Evolutionary conservation across 2,888 invertebrate genomes (phyloP).

Genomic region (Cheilosia pagana): DNA sequence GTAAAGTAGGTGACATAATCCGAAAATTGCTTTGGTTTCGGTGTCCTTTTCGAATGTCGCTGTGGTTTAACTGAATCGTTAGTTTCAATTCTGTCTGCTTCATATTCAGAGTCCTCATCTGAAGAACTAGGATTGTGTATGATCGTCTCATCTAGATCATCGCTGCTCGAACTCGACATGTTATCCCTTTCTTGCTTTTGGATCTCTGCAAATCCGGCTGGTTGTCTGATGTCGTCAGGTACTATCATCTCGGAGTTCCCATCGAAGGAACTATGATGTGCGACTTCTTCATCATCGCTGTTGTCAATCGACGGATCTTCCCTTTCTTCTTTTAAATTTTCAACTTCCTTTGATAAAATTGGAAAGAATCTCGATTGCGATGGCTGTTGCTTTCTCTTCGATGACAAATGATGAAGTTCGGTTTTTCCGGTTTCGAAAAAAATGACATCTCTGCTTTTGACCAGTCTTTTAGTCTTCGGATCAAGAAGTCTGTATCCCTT

Average conservation of each 20-base stretch:
- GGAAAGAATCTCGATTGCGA: background rate
- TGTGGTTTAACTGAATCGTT: too few species aligned
- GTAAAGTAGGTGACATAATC: conserved; percentile 16
- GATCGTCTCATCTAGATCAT: too few species aligned
- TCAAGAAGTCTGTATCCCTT: conserved; percentile 19
- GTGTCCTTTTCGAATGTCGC: too few species aligned
- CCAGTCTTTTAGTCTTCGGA: conserved; percentile 14
- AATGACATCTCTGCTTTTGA: conserved; percentile 15
- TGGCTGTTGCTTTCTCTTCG: background rate
- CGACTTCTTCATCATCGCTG: background rate
- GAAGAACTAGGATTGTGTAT: too few species aligned
- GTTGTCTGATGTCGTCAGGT: background rate
- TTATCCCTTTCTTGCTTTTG: too few species aligned
- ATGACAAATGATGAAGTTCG: conserved; percentile 1
- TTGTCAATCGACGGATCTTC: background rate
- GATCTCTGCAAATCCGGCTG: too few species aligned
- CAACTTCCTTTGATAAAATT: conserved; percentile 3
- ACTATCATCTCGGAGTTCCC: conserved; percentile 10
- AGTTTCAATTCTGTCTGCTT: too few species aligned
- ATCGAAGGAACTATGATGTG: background rate
- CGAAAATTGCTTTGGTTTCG: too few species aligned
- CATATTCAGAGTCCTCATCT: too few species aligned
- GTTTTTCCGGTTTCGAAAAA: conserved; percentile 17
- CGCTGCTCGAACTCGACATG: too few species aligned
- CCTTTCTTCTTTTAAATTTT: background rate